phyloP scores from a whole-genome alignment of 2,888 invertebrate genomes.

The Erynnis tages region DNA sequence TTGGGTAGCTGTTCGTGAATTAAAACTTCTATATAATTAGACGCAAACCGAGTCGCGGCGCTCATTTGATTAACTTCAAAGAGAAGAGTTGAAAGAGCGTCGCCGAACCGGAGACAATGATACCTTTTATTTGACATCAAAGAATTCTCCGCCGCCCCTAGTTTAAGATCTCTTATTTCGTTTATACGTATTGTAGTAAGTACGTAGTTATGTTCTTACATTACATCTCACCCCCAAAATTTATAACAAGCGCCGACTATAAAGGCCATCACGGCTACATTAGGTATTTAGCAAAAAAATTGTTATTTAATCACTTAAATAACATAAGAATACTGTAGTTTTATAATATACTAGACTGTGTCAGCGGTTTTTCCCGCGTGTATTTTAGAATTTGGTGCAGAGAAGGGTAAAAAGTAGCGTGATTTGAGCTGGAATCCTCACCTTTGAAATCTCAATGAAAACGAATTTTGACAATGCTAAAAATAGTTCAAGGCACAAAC shows the following conservation, averaged over 20 bases:
- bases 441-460: too few species aligned
- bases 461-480: too few species aligned
- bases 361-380: too few species aligned
- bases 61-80: constrained; percentile 72
- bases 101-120: constrained; percentile 66
- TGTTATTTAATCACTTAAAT: not conserved
- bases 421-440: too few species aligned
- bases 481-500: too few species aligned
- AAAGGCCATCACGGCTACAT: too few species aligned
- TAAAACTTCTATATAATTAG: constrained; percentile 36
- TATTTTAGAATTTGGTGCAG: too few species aligned
- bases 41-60: constrained; percentile 57
- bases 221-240: constrained; percentile 40
- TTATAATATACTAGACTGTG: too few species aligned
- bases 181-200: constrained; percentile 14
- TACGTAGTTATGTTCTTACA: too few species aligned
- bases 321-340: too few species aligned
- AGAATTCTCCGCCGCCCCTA: constrained; percentile 52
- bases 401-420: too few species aligned
- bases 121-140: constrained; percentile 71
- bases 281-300: too few species aligned
- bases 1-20: constrained; percentile 2
- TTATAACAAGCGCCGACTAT: constrained; percentile 42
- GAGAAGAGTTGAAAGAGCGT: constrained; percentile 64
- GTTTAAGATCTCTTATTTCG: constrained; percentile 44